Evolutionary conservation across 2,113 vertebrate genomes (phyloP), one percentile per base, ranked within the genome.

Genomic region (Merops nubicus): DNA sequence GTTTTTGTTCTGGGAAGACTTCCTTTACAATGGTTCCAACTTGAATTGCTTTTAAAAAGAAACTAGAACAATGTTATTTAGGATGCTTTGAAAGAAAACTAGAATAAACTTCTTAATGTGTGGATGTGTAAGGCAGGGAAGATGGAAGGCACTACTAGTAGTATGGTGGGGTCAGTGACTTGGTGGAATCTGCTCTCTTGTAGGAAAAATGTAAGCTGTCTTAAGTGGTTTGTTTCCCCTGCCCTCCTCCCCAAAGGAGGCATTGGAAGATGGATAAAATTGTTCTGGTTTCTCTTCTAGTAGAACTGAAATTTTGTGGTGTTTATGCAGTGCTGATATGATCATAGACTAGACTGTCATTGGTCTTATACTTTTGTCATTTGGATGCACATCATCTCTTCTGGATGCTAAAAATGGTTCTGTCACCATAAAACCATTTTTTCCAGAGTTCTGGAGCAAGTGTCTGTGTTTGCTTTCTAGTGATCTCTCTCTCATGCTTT

Each of bases 1-100:
- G 21, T 51, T 85, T 80, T 74, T 77, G 81, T 96, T 96, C 59
- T 73, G 56, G 29, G 63, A 65, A 53, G 47, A 22, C n/a, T 51
- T 82, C 7, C 26, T 70, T 72, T 63, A 53, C 18, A 67, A 29
- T 86, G 47, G 28, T 14, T 68, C 3, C 13, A 5, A 12, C 70
- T 50, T 65, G 50, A 76, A 88, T 48, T 57, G 12, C 8, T 86
- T 93, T 75, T 75, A 17, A 60, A 83, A 83, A 81, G 47, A 53
- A 63, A 48, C 4, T 34, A 43, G 50, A 64, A 23, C 15, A 45
- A 3, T 23, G n/a, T 77, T 88, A 22, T 60, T 85, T 76, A 34
- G 42, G 42, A 33, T 65, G 6, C 36, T 8, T 11, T 80, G 73
- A 33, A 47, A 38, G 70, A 70, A 45, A 45, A 48, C 9, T 17